Evolutionary conservation across 2,888 invertebrate species (phyloP), one percentile per base, ranked within the genome.

Genomic region (Andrena bucephala): DNA sequence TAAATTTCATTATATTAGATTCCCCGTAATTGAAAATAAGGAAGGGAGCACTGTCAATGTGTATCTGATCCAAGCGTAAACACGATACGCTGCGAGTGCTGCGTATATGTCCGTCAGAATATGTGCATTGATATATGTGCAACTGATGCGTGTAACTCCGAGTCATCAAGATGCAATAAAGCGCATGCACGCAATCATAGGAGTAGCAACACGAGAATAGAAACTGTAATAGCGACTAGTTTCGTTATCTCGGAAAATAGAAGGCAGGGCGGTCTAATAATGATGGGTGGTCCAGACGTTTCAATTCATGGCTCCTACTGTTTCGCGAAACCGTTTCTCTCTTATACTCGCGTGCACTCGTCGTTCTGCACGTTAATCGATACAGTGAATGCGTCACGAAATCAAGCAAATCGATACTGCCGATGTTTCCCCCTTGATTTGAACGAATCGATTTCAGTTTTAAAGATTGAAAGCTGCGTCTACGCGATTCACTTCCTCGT

Each of bases 201-300:
- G 24, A 16, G 27, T 50, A 67, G 59, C 29, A 16, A 63, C 54
- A 62, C 13, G 20, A 20, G 16, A 48, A 57, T 74, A 29, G 13
- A 71, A 62, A 67, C 48, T 3, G 50, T 29, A 27, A 54, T 52
- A 31, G 36, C 29, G 20, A 52, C 63, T 63, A 63, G 54, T 63
- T 69, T 54, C 62, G 36, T 76, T 76, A 76, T 66, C 57, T 48
- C 24, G 20, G 31, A n/a, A 65, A 70, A 70, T 57, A 59, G 10
- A 57, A 48, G 31, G 20, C 13, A 27, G 8, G 5, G 31, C n/a
- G 24, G 24, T 52, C 24, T 54, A 70, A 20, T 57, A n/a, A 36
- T 10, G 24, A 42, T 68, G 63, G 77, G 70, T 70, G 77, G 77
- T 65, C 70, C 48, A 52, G 20, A 59, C 48, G 63, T n/a, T 57